Base-by-base conservation (phyloP, 2,888 invertebrate genomes). In the Panopea generosa region DNA sequence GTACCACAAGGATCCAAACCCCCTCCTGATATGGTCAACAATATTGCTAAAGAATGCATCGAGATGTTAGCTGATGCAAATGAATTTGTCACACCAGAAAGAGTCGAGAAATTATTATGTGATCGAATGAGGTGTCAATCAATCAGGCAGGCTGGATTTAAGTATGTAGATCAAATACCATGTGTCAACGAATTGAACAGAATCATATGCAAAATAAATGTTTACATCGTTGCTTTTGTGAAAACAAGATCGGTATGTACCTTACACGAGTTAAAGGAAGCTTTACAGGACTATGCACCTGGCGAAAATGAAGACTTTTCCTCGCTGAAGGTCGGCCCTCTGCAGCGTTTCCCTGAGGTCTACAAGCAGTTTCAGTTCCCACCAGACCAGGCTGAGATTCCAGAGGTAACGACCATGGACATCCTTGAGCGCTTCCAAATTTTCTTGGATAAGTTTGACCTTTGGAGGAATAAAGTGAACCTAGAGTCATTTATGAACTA, bases 281-380 rank as follows among this genome's bases (percentile, higher is more conserved):
- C 84, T 45, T 63, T 90, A 53, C 52, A 76, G 14, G 90, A 90
- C 18, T 90, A 85, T 62, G 84, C 80, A 16, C 72, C 82, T 22
- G 79, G 79, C 24, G 77, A 79, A 7, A n/a, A n/a, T n/a, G 79
- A 81, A 7, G 84, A 83, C 16, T 91, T 91, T 79, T 84, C 84
- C 4, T 57, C 76, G 3, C 65, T 91, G 56, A 86, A 87, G 27
- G 67, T 91, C 1, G 92, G 92, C 1, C 92, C 92, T 1, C 65
- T 92, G n/a, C 87, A 87, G 47, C 78, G 88, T 26, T 84, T 90
- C 60, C 91, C 91, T 0, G 59, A 87, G 1, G 84, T 91, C 14
- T 90, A 83, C 53, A 81, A 88, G 29, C 74, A 84, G 76, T 92
- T 92, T 82, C 87, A 88, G 56, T 87, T 90, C 63, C 90, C 91